phyloP scores from a whole-genome alignment of 2,797 vertebrate species.

The Caiman crocodilus region DNA sequence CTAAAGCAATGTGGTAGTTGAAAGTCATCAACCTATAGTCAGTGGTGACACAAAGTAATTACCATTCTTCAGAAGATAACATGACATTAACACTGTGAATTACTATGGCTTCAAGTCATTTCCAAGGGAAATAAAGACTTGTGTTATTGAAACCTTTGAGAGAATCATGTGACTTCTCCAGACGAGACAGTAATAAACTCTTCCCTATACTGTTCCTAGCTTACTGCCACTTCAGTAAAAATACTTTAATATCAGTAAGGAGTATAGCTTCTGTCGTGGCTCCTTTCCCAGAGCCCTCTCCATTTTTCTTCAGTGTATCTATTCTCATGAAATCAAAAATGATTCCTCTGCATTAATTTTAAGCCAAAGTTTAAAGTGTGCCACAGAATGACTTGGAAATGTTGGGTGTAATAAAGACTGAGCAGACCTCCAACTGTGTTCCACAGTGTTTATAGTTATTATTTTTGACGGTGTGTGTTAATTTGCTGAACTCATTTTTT shows the following conservation, averaged over 20 bases:
- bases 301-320: not conserved
- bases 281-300: not conserved
- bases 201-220: not conserved
- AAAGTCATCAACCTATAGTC: not conserved
- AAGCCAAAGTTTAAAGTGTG: not conserved
- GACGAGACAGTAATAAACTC: not conserved
- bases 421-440: not conserved
- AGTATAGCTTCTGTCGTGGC: not conserved
- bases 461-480: not conserved
- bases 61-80: not conserved
- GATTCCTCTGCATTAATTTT: not conserved
- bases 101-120: not conserved
- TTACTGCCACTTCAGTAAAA: not conserved
- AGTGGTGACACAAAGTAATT: not conserved
- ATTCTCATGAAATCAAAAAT: not conserved
- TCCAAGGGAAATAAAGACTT: not conserved
- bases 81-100: not conserved
- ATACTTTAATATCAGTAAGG: not conserved
- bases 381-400: not conserved
- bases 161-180: not conserved
- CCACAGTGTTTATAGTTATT: not conserved
- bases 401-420: not conserved
- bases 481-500: conserved; percentile 74
- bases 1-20: rapidly evolving
- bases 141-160: not conserved